Evolutionary conservation across 1,140 invertebrate genomes (phyloP).

Genomic region (Eulimnadia texana): DNA sequence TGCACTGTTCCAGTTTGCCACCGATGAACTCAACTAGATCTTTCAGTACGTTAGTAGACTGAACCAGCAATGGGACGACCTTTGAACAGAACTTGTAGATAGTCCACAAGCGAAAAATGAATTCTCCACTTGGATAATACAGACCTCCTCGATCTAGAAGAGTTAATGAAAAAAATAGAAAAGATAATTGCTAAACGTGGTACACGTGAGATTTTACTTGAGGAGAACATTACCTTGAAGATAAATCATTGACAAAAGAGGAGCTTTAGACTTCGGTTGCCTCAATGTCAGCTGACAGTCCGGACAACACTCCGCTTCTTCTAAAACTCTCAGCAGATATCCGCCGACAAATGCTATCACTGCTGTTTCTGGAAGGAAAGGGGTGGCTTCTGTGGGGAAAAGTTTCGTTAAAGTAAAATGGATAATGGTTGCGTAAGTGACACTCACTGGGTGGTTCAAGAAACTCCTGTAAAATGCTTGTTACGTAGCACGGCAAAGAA

Average conservation of each 20-base stretch:
- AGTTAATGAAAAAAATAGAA: too few relatives aligned
- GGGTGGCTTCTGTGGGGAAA: background rate
- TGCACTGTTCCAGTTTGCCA: too few relatives aligned
- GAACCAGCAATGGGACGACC: too few relatives aligned
- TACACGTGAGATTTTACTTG: too few relatives aligned
- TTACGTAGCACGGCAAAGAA: background rate
- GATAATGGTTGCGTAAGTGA: background rate
- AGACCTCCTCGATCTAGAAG: too few relatives aligned
- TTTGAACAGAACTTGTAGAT: too few relatives aligned
- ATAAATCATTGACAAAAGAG: background rate
- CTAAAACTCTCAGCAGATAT: background rate
- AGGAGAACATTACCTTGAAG: background rate
- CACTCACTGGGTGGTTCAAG: background rate
- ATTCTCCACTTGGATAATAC: too few relatives aligned
- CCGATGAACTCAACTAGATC: too few relatives aligned
- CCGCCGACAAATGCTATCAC: background rate
- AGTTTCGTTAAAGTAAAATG: background rate
- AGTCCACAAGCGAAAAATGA: too few relatives aligned
- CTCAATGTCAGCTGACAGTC: background rate
- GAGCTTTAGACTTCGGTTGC: background rate
- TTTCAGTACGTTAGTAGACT: too few relatives aligned
- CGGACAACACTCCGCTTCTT: background rate
- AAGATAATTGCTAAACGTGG: too few relatives aligned
- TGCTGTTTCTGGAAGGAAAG: background rate
- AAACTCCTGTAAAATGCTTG: background rate